phyloP scores from a whole-genome alignment of 1,140 invertebrate genomes.

The Penaeus vannamei region DNA sequence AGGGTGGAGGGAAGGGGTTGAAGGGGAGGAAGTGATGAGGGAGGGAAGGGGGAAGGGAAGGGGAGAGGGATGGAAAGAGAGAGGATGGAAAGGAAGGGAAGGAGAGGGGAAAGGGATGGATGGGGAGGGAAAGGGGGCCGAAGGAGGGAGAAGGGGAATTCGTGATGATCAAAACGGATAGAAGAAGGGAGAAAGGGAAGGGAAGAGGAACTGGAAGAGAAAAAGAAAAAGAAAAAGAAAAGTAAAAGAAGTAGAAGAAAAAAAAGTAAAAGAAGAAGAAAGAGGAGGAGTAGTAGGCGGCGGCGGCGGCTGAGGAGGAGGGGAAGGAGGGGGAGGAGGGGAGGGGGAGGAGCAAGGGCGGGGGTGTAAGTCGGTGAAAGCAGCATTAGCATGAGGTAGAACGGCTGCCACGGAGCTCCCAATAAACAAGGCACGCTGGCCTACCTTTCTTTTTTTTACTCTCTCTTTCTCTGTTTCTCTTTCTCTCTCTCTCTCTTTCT shows the following conservation, averaged over 20 bases:
- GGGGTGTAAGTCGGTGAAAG: too few species aligned
- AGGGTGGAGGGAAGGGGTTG: not conserved
- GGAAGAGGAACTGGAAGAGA: not conserved
- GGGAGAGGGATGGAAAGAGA: not conserved
- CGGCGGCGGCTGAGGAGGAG: too few species aligned
- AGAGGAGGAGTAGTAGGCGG: not conserved
- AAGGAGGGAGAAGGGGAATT: not conserved
- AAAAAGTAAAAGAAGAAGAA: not conserved
- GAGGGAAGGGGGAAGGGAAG: too few species aligned
- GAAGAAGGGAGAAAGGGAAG: not conserved
- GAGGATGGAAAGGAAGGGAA: not conserved
- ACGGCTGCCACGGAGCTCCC: too few species aligned
- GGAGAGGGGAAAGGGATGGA: not conserved
- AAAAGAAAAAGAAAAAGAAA: not conserved
- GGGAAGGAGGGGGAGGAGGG: too few species aligned
- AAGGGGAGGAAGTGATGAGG: too few species aligned
- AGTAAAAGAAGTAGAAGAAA: not conserved
- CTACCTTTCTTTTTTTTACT: constrained; percentile 4
- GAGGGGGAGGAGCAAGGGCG: too few species aligned
- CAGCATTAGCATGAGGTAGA: too few species aligned
- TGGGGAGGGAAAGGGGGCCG: not conserved
- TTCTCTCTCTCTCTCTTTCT: constrained; percentile 6
- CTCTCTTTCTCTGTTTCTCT: constrained; percentile 8
- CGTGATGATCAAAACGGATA: not conserved
- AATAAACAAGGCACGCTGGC: not conserved